phyloP scores from a whole-genome alignment of 2,113 vertebrate species.

The Acrocephalus kingi region DNA sequence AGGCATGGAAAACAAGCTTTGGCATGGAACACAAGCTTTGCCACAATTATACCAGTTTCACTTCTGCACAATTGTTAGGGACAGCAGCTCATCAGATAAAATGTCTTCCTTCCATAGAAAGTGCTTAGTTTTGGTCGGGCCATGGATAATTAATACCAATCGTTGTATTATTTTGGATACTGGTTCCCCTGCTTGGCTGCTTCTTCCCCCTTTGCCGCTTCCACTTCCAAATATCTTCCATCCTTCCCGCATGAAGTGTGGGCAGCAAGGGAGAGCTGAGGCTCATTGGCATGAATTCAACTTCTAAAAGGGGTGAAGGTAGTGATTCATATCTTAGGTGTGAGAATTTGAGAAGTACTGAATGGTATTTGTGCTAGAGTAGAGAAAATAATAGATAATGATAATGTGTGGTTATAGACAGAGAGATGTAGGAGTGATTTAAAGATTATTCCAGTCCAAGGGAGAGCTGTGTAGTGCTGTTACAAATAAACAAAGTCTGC shows the following conservation, averaged over 20 bases:
- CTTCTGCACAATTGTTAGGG: background rate
- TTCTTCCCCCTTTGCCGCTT: background rate
- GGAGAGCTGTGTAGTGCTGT: background rate
- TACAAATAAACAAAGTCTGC: background rate
- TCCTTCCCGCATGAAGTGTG: background rate
- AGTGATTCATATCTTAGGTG: background rate
- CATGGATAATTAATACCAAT: background rate
- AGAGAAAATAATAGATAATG: background rate
- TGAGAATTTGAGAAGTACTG: background rate
- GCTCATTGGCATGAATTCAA: background rate
- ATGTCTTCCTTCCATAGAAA: background rate
- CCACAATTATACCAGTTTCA: background rate
- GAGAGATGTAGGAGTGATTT: background rate
- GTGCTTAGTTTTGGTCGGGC: rapidly evolving
- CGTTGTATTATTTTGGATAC: background rate
- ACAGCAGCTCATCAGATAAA: background rate
- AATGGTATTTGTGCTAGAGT: background rate
- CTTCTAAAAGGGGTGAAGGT: background rate
- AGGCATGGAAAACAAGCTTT: too few species aligned
- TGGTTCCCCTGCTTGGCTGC: background rate
- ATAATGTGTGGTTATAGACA: background rate
- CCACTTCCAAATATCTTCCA: background rate
- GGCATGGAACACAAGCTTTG: background rate
- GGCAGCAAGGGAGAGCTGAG: background rate
- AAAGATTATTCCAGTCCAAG: background rate